Evolutionary conservation across 2,113 vertebrate genomes (phyloP).

Genomic region (Anhinga anhinga): DNA sequence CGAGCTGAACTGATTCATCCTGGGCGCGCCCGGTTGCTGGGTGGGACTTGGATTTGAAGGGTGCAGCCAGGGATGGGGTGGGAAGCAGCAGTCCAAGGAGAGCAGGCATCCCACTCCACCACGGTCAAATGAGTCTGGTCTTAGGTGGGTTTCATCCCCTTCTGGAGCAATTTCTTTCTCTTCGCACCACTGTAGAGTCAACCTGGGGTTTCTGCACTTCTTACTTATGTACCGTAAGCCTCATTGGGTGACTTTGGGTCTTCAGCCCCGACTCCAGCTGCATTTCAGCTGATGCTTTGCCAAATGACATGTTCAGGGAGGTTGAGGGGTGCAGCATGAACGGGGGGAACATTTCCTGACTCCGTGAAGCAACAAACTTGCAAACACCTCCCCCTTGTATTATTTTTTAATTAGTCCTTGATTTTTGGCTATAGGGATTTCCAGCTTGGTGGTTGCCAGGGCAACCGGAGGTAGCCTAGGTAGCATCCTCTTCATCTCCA

Average conservation of each 20-base stretch:
- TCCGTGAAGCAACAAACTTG: neutral
- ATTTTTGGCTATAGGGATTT: neutral
- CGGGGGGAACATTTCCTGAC: neutral
- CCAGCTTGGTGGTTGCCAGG: neutral
- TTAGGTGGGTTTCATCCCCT: neutral
- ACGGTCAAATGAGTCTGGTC: neutral
- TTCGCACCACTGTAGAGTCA: fast-evolving
- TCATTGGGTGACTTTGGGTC: neutral
- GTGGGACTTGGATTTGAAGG: neutral
- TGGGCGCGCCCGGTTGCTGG: neutral
- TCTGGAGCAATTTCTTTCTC: neutral
- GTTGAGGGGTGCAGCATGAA: neutral
- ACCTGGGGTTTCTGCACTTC: neutral
- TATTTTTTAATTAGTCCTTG: neutral
- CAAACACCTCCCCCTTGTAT: neutral
- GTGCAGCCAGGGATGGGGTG: neutral
- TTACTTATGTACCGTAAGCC: neutral
- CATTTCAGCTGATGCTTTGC: neutral
- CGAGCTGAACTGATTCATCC: neutral
- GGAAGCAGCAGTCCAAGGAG: neutral
- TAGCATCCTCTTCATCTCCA: neutral
- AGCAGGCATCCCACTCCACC: fast-evolving
- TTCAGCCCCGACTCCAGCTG: neutral
- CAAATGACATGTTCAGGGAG: neutral
- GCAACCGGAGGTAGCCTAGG: neutral